Base-by-base conservation (phyloP, 2,797 vertebrate genomes). In the Fundulus diaphanus region DNA sequence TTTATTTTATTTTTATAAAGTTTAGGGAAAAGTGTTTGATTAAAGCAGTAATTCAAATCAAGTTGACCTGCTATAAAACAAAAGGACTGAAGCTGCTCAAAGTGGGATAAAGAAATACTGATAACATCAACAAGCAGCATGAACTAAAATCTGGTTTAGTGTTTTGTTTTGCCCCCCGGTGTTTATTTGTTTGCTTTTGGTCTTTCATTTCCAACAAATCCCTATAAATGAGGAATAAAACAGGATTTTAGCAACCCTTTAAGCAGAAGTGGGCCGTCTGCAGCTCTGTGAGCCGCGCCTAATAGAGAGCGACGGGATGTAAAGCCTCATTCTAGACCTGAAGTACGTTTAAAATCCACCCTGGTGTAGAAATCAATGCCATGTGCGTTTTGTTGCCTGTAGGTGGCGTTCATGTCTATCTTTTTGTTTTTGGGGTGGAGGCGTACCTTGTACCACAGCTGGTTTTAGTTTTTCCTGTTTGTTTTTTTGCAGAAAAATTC, bases 181-280 rank as follows among this genome's bases (percentile, higher is more conserved):
- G 3, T 52, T 51, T 29, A n/a, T 24, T 5, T 7, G 0, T 52
- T 52, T 24, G 11, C 15, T 22, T 63, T 0, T 63, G 42, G 68
- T 68, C 54, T 54, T 65, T 29, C 29, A 35, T 68, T 76, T 74
- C 54, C 51, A 44, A 51, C 12, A 56, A 69, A 68, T 37, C 9
- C 31, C 31, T 5, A 68, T 37, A 33, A 49, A 73, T 73, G 59
- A 63, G 59, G 31, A 63, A 63, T 22, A 24, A 4, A 35, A 37
- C 5, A 11, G 22, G 18, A 24, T 18, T 11, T 56, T 37, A 27
- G 18, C 56, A 33, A 6, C 42, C 27, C n/a, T 67, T 69, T n/a
- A n/a, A n/a, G n/a, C n/a, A 33, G 9, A 24, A 49, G 33, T 24
- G 7, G 1, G 5, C 11, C 1, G 24, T n/a, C n/a, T 46, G 44